Evolutionary conservation across 2,113 vertebrate genomes (phyloP), one percentile per base, ranked within the genome.

Genomic region (Peromyscus maniculatus): DNA sequence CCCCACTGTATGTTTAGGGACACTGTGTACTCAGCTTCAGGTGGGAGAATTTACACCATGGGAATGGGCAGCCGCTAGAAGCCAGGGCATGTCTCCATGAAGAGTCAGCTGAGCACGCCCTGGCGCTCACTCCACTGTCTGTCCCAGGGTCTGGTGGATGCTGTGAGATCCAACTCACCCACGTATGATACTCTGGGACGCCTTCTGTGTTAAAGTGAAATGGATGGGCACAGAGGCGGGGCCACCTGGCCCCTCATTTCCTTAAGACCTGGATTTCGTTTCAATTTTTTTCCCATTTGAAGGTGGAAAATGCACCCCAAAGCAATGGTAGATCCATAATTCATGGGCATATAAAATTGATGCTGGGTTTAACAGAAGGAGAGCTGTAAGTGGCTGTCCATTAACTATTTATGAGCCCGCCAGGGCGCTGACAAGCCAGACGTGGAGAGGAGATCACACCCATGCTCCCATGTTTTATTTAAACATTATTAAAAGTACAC

Each of bases 391-490:
- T 98, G 97, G 97, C 97, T 98, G 92, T 88, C 97, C 91, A 98
- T 99, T 98, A 99, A 98, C 98, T 98, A 98, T 98, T 98, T 97
- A 98, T 99, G 98, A 92, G 94, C 91, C 83, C 96, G 3, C 83
- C 78, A 79, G 69, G 97, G 91, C 67, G 0, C 90, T n/a, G 13
- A 98, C 87, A 62, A 97, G 98, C 95, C 12, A 0, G 28, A 92
- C 96, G 9, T 0, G 11, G 97, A 39, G 95, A 89, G 67, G 95
- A 22, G 84, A 98, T 98, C 97, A 96, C 98, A 98, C 98, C 97
- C 93, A 74, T 49, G 91, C 84, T 1, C 5, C 59, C 22, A 97
- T 97, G 97, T 95, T 98, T 98, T 98, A 98, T 98, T 98, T 11
- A 98, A 97, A 74, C 10, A 52, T 97, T 97, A 98, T 95, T 95